These are phyloP conservation scores for Pogonophryne albipinna DNA, from an alignment of 2,797 vertebrate species.

Conservation along the genomic window DNA sequence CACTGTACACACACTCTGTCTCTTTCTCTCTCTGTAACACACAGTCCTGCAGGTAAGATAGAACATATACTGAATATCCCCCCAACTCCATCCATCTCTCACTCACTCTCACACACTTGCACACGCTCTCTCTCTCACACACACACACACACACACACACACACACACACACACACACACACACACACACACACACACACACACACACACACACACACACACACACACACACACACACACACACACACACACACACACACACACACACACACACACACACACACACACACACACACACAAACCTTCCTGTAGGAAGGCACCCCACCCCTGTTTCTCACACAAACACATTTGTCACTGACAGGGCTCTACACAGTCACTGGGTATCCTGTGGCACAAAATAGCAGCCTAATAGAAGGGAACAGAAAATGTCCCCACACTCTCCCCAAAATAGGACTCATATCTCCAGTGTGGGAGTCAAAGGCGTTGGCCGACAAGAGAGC, in stretches of 20 bases:
- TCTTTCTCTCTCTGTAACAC: conserved; percentile 43
- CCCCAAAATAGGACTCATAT: conserved; percentile 49
- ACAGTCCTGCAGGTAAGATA: conserved; percentile 58
- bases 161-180: too few species aligned
- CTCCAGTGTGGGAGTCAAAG: conserved; percentile 54
- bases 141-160: too few species aligned
- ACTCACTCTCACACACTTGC: conserved; percentile 12
- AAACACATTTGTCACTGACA: conserved; percentile 82
- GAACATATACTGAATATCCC: conserved; percentile 67
- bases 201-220: conserved; percentile 39
- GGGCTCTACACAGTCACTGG: conserved; percentile 71
- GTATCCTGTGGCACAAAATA: conserved; percentile 79
- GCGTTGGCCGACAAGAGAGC: conserved; percentile 47
- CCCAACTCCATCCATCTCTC: conserved; percentile 63
- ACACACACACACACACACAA: conserved; percentile 31
- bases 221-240: too few species aligned
- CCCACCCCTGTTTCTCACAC: conserved; percentile 75
- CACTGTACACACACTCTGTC: conserved; percentile 56
- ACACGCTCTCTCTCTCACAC: too few species aligned
- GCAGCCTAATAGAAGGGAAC: conserved; percentile 66
- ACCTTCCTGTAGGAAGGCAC: conserved; percentile 71
- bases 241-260: too few species aligned
- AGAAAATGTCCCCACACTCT: conserved; percentile 56
- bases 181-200: too few species aligned
- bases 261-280: conserved; percentile 26